phyloP scores from a whole-genome alignment of 2,113 vertebrate species.

The Toxostoma redivivum region DNA sequence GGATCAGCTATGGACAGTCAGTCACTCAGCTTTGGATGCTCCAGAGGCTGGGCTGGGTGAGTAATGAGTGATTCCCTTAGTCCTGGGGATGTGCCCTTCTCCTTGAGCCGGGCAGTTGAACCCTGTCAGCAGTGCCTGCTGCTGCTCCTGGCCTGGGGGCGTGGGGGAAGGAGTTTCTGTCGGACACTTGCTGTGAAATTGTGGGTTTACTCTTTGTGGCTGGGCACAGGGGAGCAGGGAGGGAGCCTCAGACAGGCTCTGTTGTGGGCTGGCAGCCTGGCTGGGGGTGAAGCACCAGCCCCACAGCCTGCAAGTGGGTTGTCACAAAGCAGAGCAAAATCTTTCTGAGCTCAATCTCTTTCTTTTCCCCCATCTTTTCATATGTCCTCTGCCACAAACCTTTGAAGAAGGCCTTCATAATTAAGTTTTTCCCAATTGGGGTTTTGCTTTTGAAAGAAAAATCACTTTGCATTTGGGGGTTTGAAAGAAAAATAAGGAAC shows the following conservation, averaged over 20 bases:
- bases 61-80: background rate
- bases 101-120: background rate
- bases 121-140: background rate
- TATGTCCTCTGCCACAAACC: background rate
- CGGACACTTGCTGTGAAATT: background rate
- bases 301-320: background rate
- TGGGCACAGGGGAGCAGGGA: background rate
- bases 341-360: background rate
- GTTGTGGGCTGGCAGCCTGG: background rate
- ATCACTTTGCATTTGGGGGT: background rate
- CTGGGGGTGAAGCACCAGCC: background rate
- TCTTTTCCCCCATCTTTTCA: background rate
- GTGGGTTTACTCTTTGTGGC: background rate
- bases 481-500: background rate
- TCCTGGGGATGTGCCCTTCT: background rate
- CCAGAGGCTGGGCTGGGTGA: background rate
- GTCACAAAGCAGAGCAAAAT: rapidly evolving
- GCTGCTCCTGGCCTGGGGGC: background rate
- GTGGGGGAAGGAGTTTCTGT: background rate
- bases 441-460: constrained; percentile 9
- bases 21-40: background rate
- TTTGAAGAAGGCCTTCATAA: background rate
- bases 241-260: rapidly evolving
- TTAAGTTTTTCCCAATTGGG: background rate
- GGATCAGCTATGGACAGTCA: background rate